phyloP scores from a whole-genome alignment of 2,113 vertebrate species.

The Vicugna pacos region DNA sequence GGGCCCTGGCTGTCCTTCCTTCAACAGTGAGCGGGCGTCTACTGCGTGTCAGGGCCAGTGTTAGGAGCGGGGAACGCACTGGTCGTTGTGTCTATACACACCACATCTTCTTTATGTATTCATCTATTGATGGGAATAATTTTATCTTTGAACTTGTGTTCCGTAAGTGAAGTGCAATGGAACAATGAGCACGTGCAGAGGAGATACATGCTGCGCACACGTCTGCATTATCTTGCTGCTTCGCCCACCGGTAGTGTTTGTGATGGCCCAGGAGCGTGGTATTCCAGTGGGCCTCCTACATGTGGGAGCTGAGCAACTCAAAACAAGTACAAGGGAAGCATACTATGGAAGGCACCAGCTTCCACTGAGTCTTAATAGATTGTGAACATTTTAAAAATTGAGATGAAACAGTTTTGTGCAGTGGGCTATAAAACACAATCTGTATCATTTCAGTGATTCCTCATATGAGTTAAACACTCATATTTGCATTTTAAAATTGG shows the following conservation, averaged over 20 bases:
- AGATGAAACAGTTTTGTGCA: not conserved
- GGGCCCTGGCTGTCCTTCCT: too few relatives aligned
- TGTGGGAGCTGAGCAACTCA: not conserved
- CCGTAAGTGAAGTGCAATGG: not conserved
- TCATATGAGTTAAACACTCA: not conserved
- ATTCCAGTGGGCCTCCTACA: not conserved
- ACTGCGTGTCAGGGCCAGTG: too few relatives aligned
- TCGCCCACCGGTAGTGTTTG: not conserved
- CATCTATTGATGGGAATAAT: not conserved
- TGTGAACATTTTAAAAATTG: not conserved
- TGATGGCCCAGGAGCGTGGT: not conserved
- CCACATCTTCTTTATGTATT: not conserved
- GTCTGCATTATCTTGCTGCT: not conserved
- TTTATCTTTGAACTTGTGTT: not conserved
- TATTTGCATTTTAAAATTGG: not conserved
- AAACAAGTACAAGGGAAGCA: not conserved
- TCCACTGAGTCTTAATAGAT: not conserved
- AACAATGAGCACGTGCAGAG: not conserved
- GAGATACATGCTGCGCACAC: rapidly evolving
- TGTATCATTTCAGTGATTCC: not conserved
- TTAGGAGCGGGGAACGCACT: too few relatives aligned
- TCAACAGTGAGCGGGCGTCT: too few relatives aligned
- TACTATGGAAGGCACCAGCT: not conserved
- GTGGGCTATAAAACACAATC: not conserved
- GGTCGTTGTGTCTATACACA: not conserved